Evolutionary conservation across 2,797 vertebrate species (phyloP), one percentile per base, ranked within the genome.

Genomic region (Tragopan temminckii): DNA sequence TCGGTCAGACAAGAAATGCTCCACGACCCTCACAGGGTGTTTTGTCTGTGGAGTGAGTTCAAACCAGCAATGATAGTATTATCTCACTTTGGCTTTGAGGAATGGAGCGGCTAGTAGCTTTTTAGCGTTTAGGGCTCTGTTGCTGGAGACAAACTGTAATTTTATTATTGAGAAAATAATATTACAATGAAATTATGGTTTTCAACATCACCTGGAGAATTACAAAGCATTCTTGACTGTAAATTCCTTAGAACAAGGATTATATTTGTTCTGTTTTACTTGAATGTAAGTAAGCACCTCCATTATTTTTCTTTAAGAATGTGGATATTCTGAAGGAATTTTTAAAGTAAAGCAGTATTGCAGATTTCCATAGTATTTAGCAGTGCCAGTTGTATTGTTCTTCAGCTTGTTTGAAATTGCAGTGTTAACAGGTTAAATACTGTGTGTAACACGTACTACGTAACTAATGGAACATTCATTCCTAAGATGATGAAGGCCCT

Each of bases 401-500:
- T 36, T 66, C 36, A 42, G 9, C 23, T 20, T 57, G 21, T 77
- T 48, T 66, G 14, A 77, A 79, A 50, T 15, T 66, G 46, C 33
- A 52, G 1, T 61, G 20, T 79, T 78, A 64, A n/a, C 33, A 63
- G 17, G 27, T 13, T 87, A 46, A 62, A 42, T 64, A 40, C 8
- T 53, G 27, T 50, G 3, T 81, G 64, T 58, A 62, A 14, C 83
- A 24, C 3, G 68, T 88, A 2, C 3, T 58, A 19, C 7, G 5
- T 85, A 45, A 89, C 25, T 43, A 70, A 81, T 72, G 33, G 25
- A 61, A 85, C 81, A 82, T 57, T 89, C 18, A 6, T 92, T 74
- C 57, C 67, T n/a, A 71, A 99, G 99, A 98, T 74, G 98, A 99
- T 90, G 99, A 99, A 94, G 99, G 98, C 19, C 99, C 99, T 11